These are phyloP conservation scores for Patella pellucida DNA, from an alignment of 2,888 invertebrate genomes.

Conservation along the genomic window DNA sequence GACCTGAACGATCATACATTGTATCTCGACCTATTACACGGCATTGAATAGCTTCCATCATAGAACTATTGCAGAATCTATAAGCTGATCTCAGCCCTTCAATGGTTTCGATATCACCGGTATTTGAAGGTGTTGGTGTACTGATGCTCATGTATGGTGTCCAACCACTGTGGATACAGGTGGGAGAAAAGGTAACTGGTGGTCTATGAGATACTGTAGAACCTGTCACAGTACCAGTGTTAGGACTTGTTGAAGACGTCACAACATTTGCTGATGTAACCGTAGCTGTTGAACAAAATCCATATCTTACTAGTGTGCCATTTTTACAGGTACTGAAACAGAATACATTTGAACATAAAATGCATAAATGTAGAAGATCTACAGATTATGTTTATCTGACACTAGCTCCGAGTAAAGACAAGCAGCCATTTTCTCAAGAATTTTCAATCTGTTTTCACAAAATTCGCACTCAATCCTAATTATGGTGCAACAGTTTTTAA, in stretches of 20 bases:
- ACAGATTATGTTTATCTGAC: no score
- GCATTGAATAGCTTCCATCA: conserved; percentile 79
- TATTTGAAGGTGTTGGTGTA: conserved; percentile 54
- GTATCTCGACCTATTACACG: conserved; percentile 79
- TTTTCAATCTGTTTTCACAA: no score
- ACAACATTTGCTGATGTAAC: conserved; percentile 21
- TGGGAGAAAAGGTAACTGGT: conserved; percentile 32
- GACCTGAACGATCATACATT: conserved; percentile 79
- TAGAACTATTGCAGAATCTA: conserved; percentile 50
- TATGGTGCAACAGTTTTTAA: no score
- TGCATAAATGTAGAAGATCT: no score
- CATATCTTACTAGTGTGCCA: conserved; percentile 49
- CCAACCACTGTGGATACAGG: conserved; percentile 81
- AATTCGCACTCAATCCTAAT: no score
- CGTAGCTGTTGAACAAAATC: background rate
- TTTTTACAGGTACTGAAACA: conserved; percentile 62
- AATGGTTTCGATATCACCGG: conserved; percentile 63
- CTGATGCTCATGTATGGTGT: conserved; percentile 81
- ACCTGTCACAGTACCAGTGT: conserved; percentile 15
- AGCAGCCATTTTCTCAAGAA: no score
- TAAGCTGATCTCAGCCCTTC: conserved; percentile 44
- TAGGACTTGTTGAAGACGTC: conserved; percentile 22
- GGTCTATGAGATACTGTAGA: background rate
- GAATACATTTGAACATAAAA: conserved; percentile 9
- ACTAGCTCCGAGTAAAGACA: no score